Evolutionary conservation across 2,888 invertebrate species (phyloP).

Genomic region (Rugalucina vietnamica): DNA sequence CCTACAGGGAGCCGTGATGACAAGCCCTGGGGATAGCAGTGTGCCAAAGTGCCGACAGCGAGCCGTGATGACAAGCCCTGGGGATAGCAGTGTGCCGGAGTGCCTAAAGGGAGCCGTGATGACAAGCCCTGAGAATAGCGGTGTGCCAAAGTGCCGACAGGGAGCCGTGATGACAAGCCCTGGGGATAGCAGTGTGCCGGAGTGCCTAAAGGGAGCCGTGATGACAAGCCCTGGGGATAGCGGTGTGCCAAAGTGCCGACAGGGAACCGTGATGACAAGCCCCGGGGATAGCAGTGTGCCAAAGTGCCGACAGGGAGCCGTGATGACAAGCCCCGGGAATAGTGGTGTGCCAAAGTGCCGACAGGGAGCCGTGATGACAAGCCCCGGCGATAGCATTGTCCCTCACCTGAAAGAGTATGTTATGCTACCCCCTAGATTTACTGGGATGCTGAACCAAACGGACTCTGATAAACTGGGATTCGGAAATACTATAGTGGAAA

Average conservation of each 20-base stretch:
- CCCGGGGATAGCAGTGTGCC: slow-evolving; percentile 58
- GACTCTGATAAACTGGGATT: slow-evolving; percentile 41
- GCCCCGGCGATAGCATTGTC: slow-evolving; percentile 18
- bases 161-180: slow-evolving; percentile 46
- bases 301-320: slow-evolving; percentile 56
- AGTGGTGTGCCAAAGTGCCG: slow-evolving; percentile 64
- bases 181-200: slow-evolving; percentile 57
- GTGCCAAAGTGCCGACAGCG: slow-evolving; percentile 61
- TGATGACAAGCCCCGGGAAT: slow-evolving; percentile 38
- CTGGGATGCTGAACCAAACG: slow-evolving; percentile 41
- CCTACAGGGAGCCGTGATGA: slow-evolving; percentile 56
- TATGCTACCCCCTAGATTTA: slow-evolving; percentile 60
- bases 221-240: slow-evolving; percentile 35
- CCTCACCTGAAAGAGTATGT: slow-evolving; percentile 44
- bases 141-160: slow-evolving; percentile 61
- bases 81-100: slow-evolving; percentile 59
- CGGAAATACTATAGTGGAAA: slow-evolving; percentile 11
- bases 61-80: slow-evolving; percentile 40
- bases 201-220: slow-evolving; percentile 58
- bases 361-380: slow-evolving; percentile 49
- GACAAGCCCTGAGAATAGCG: slow-evolving; percentile 26
- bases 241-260: slow-evolving; percentile 62
- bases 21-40: slow-evolving; percentile 29
- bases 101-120: slow-evolving; percentile 59
- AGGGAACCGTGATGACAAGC: slow-evolving; percentile 47